Base-by-base conservation (phyloP, 2,888 invertebrate genomes). In the Alviniconcha strummeri region DNA sequence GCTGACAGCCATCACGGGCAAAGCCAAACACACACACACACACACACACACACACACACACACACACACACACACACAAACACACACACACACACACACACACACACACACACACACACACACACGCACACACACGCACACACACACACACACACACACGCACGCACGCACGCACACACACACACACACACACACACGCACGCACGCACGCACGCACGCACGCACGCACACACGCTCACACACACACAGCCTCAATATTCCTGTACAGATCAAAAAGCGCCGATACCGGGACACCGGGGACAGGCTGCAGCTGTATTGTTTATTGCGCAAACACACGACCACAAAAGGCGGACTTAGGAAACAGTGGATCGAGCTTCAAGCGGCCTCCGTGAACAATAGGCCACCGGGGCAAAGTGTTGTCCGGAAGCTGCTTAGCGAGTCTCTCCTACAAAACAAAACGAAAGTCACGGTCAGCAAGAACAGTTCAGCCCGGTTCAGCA, bases 121-220 rank as follows among this genome's bases (percentile, higher is more conserved):
- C 6, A 15, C 15, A 69, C 6, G 1, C 69, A 69, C 17, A 69
- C 17, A 69, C 69, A 69, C 17, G 6, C 69, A 69, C 1, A n/a
- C 17, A 69, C 69, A 69, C 69, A 69, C 69, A 69, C 69, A 6
- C 69, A 69, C 4, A 69, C 17, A 69, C 17, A n/a, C 17, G 15
- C 69, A 69, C 69, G 15, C 69, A 69, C 69, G 15, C 69, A 69
- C 69, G 15, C 69, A 69, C 69, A 69, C 69, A 69, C 69, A 69
- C 17, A 69, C 17, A 17, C 17, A 17, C 69, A 69, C 69, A 69
- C 8, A 8, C 69, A 17, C 17, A 69, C 69, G 15, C 69, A 69
- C 17, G 15, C 17, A 17, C 17, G 15, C 69, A 17, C 69, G n/a
- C 69, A 69, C 69, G n/a, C 69, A 69, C 69, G n/a, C 17, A 69